phyloP scores from a whole-genome alignment of 1,140 invertebrate species.

The Lasaia peninsularis region DNA sequence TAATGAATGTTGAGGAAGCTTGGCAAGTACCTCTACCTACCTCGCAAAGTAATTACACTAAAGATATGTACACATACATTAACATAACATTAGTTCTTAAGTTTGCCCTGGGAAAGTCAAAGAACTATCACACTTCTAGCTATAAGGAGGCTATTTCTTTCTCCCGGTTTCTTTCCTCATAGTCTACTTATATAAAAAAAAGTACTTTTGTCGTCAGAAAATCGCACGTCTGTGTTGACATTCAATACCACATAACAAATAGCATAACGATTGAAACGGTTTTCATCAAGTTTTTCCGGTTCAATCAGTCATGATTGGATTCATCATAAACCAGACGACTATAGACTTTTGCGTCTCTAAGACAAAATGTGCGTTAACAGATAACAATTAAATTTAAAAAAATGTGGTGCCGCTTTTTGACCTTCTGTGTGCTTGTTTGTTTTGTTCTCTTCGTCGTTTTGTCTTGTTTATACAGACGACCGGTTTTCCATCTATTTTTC shows the following conservation, averaged over 20 bases:
- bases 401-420: conserved; percentile 62
- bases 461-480: conserved; percentile 47
- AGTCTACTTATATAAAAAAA: neutral
- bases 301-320: conserved; percentile 2
- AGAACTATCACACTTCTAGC: no score
- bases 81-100: no score
- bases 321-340: neutral
- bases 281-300: conserved; percentile 6
- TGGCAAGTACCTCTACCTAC: no score
- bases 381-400: conserved; percentile 25
- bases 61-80: no score
- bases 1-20: no score
- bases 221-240: neutral
- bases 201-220: neutral
- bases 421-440: conserved; percentile 57
- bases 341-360: neutral
- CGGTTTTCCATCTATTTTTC: conserved; percentile 50
- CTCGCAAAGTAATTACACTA: no score
- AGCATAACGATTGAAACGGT: neutral
- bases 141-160: no score
- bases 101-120: no score
- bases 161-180: no score
- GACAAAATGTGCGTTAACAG: conserved; percentile 12
- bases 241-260: conserved; percentile 5
- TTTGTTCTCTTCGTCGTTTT: conserved; percentile 48